Evolutionary conservation across 2,113 vertebrate species (phyloP).

Genomic region (Sapajus apella): DNA sequence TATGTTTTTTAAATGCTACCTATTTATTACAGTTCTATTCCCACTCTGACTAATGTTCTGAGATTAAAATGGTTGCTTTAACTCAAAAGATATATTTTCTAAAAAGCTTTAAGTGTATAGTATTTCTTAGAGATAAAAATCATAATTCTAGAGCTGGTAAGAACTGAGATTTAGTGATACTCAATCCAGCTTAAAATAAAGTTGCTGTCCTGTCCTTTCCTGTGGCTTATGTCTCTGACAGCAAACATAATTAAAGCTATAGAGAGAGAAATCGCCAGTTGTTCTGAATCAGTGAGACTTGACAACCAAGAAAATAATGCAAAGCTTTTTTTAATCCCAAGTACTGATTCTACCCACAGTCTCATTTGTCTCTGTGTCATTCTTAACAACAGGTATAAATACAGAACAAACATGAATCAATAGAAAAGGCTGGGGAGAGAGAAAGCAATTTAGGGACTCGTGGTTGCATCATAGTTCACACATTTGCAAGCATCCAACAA

Average conservation of each 20-base stretch:
- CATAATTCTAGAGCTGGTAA: constrained; percentile 74
- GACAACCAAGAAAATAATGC: constrained; percentile 65
- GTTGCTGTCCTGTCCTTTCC: constrained; percentile 71
- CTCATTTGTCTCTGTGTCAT: constrained; percentile 14
- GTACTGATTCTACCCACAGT: constrained; percentile 9
- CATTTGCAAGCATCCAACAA: background rate
- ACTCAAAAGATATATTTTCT: constrained; percentile 43
- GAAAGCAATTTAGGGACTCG: background rate
- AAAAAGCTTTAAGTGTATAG: constrained; percentile 66
- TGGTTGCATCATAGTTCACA: background rate
- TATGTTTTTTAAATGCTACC: constrained; percentile 19
- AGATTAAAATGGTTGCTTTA: constrained; percentile 77
- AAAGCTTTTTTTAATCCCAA: constrained; percentile 27
- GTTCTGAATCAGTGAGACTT: constrained; percentile 72
- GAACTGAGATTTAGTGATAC: constrained; percentile 76
- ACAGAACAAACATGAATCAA: constrained; percentile 44
- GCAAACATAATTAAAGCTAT: constrained; percentile 73
- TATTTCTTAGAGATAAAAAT: constrained; percentile 68
- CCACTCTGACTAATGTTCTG: background rate
- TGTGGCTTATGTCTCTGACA: constrained; percentile 56
- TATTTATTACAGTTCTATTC: constrained; percentile 2
- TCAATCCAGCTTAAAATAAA: constrained; percentile 77
- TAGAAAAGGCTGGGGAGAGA: background rate
- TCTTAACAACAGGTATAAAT: constrained; percentile 60
- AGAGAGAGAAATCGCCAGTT: constrained; percentile 37